phyloP scores from a whole-genome alignment of 1,140 invertebrate species.

The Bicyclus anynana region DNA sequence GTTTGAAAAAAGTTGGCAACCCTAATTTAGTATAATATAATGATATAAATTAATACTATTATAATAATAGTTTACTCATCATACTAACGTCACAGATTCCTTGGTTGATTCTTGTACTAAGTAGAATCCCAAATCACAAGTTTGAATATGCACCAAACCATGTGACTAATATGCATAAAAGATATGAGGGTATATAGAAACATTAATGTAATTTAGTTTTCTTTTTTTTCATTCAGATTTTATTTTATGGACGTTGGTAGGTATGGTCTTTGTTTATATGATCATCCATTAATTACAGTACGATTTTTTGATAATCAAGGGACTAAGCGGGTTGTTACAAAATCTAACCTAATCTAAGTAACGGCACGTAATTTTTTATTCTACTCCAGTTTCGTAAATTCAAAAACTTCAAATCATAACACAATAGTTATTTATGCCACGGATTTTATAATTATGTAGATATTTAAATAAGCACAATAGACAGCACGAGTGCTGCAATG shows the following conservation, averaged over 20 bases:
- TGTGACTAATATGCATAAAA: constrained; percentile 4
- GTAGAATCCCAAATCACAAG: constrained; percentile 1
- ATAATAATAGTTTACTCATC: no score
- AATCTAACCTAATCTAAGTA: no score
- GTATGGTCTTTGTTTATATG: not conserved
- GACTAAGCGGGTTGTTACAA: not conserved
- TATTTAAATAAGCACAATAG: no score
- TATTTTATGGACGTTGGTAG: not conserved
- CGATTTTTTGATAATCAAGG: not conserved
- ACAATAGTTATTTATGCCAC: no score
- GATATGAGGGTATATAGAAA: not conserved
- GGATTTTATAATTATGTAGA: no score
- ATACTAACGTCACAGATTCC: not conserved
- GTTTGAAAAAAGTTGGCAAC: not conserved
- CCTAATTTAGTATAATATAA: not conserved
- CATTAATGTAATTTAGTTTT: not conserved
- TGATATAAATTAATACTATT: no score
- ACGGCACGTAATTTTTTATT: no score
- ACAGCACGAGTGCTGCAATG: no score
- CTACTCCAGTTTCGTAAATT: no score
- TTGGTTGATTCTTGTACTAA: not conserved
- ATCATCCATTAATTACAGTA: not conserved
- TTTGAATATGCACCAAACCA: constrained; percentile 6
- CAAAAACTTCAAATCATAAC: no score
- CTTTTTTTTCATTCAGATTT: not conserved